Evolutionary conservation across 2,113 vertebrate species (phyloP).

Genomic region (Syngnathus typhle): DNA sequence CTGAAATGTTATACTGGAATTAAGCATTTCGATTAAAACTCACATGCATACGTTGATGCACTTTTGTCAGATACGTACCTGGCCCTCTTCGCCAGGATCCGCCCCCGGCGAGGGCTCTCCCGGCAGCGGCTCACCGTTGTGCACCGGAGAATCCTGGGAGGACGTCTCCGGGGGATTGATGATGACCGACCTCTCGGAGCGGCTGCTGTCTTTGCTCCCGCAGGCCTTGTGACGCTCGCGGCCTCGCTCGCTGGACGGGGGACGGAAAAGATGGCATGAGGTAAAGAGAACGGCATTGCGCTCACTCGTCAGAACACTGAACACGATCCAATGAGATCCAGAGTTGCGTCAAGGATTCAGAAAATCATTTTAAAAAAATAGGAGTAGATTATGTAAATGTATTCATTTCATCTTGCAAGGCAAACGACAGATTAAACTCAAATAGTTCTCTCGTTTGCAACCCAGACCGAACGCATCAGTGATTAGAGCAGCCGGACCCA

Average conservation of each 20-base stretch:
- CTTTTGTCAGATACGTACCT: slow-evolving; percentile 63
- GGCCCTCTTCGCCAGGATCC: slow-evolving; percentile 71
- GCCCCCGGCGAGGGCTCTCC: slow-evolving; percentile 74
- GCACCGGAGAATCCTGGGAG: slow-evolving; percentile 59
- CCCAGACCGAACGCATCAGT: slow-evolving; percentile 17
- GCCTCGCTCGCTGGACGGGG: slow-evolving; percentile 72
- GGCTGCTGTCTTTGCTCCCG: slow-evolving; percentile 80
- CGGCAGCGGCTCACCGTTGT: slow-evolving; percentile 75
- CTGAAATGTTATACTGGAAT: neutral
- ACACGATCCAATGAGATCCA: too few relatives aligned
- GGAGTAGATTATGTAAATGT: neutral
- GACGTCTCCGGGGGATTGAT: slow-evolving; percentile 80
- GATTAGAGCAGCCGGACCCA: slow-evolving; percentile 40
- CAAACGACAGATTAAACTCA: neutral
- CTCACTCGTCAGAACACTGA: too few relatives aligned
- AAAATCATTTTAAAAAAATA: neutral
- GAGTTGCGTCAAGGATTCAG: too few relatives aligned
- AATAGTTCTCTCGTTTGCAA: slow-evolving; percentile 27
- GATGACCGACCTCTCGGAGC: slow-evolving; percentile 84
- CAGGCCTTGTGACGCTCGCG: slow-evolving; percentile 84
- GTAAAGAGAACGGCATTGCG: neutral
- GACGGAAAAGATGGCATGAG: neutral
- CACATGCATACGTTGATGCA: neutral
- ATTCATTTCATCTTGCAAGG: neutral
- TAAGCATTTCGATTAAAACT: neutral